Evolutionary conservation across 2,113 vertebrate genomes (phyloP).

Genomic region (Lucifuga dentata): DNA sequence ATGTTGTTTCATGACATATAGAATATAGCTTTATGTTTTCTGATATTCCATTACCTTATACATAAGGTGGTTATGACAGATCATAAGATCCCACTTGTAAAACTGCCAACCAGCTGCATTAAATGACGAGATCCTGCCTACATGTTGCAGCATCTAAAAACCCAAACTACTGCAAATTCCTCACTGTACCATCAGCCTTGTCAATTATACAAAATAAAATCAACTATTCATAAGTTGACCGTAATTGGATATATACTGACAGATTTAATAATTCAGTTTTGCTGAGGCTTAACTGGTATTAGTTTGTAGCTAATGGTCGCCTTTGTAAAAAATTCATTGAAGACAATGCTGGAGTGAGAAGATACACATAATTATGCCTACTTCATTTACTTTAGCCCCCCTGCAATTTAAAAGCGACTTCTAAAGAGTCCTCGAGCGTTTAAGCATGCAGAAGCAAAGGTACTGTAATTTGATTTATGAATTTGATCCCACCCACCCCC

Average conservation of each 20-base stretch:
- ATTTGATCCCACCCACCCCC: conserved; percentile 84
- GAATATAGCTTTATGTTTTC: conserved; percentile 36
- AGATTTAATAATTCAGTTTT: conserved; percentile 98
- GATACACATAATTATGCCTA: conserved; percentile 82
- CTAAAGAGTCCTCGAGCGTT: conserved; percentile 64
- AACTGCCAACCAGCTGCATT: conserved; percentile 66
- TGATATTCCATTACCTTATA: conserved; percentile 63
- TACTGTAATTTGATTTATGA: conserved; percentile 87
- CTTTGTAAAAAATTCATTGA: conserved; percentile 89
- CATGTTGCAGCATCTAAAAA: conserved; percentile 83
- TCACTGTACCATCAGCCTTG: conserved; percentile 87
- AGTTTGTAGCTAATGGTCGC: conserved; percentile 88
- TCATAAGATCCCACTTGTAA: conserved; percentile 65
- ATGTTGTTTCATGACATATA: background rate
- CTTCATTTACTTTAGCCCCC: conserved; percentile 79
- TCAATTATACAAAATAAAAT: conserved; percentile 97
- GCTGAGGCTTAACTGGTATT: conserved; percentile 86
- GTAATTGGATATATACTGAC: conserved; percentile 90
- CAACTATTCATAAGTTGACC: conserved; percentile 95
- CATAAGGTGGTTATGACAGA: conserved; percentile 75
- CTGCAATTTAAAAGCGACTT: conserved; percentile 67
- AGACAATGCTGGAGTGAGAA: conserved; percentile 82
- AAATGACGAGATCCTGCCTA: conserved; percentile 70
- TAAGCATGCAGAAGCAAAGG: conserved; percentile 73
- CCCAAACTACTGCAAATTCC: conserved; percentile 83